Evolutionary conservation across 2,888 invertebrate genomes (phyloP).

Genomic region (Stenchaetothrips biformis): DNA sequence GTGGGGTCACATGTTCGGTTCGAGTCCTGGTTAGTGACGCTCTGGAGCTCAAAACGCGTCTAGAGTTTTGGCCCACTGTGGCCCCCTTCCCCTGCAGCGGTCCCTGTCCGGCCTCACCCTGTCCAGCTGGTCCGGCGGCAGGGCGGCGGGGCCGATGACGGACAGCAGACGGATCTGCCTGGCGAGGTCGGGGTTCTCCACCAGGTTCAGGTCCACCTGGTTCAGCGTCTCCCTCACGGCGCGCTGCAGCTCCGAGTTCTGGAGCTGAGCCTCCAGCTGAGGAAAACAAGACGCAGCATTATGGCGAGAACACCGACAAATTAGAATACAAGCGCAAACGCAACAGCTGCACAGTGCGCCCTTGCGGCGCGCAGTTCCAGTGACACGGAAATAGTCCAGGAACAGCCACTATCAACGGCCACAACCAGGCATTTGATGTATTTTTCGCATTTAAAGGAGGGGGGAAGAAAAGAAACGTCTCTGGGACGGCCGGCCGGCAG

Average conservation of each 20-base stretch:
- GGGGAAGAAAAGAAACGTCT: background rate
- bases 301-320: constrained; percentile 30
- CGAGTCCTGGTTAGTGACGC: no score
- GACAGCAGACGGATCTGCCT: constrained; percentile 71
- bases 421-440: no score
- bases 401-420: no score
- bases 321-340: constrained; percentile 30
- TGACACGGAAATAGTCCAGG: no score
- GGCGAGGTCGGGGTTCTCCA: constrained; percentile 64
- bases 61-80: no score
- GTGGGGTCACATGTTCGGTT: no score
- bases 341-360: no score
- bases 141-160: constrained; percentile 75
- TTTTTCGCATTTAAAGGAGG: background rate
- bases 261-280: constrained; percentile 73
- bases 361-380: no score
- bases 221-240: constrained; percentile 71
- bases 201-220: constrained; percentile 59
- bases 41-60: no score
- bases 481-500: background rate
- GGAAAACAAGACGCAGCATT: constrained; percentile 30
- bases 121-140: constrained; percentile 76
- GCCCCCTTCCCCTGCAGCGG: no score
- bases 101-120: constrained; percentile 56
- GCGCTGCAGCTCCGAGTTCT: constrained; percentile 77